These are phyloP conservation scores for Caenorhabditis remanei DNA, from an alignment of 1,140 invertebrate species.

Conservation along the genomic window DNA sequence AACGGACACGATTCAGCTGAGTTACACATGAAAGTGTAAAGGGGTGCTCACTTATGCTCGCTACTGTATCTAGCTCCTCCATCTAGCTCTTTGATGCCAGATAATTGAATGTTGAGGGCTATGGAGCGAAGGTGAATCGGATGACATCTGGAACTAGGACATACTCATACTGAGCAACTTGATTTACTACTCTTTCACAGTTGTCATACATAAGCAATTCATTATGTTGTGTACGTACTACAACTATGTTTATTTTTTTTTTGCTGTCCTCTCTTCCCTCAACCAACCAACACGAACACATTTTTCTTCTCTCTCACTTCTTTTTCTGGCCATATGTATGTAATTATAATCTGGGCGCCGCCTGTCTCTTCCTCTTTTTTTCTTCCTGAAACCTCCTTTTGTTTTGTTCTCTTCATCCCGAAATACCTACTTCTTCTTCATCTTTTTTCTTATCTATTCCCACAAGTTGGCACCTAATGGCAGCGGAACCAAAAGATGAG, in stretches of 20 bases:
- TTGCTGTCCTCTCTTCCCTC: not conserved
- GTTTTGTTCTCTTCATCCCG: not conserved
- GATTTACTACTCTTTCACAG: not conserved
- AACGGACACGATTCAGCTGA: too few species aligned
- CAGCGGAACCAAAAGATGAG: constrained; percentile 35
- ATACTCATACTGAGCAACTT: too few species aligned
- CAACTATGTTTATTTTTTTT: constrained; percentile 54
- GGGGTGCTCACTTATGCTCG: too few species aligned
- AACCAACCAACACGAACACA: constrained; percentile 1
- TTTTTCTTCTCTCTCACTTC: constrained; percentile 22
- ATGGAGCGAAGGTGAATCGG: too few species aligned
- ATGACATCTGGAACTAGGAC: too few species aligned
- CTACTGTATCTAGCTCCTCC: too few species aligned
- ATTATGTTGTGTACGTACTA: constrained; percentile 36
- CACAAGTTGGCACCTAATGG: not conserved
- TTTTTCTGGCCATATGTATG: constrained; percentile 55
- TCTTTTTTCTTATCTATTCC: not conserved
- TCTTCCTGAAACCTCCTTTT: not conserved
- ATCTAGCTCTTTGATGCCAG: too few species aligned
- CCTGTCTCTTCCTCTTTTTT: not conserved
- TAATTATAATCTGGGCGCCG: constrained; percentile 46
- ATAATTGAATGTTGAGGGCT: too few species aligned
- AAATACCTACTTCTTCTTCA: constrained; percentile 5
- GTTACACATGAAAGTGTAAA: too few species aligned
- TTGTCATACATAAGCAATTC: constrained; percentile 29